Conservation (phyloP, 2,888 invertebrate species). For the Ophion ventricosus region DNA sequence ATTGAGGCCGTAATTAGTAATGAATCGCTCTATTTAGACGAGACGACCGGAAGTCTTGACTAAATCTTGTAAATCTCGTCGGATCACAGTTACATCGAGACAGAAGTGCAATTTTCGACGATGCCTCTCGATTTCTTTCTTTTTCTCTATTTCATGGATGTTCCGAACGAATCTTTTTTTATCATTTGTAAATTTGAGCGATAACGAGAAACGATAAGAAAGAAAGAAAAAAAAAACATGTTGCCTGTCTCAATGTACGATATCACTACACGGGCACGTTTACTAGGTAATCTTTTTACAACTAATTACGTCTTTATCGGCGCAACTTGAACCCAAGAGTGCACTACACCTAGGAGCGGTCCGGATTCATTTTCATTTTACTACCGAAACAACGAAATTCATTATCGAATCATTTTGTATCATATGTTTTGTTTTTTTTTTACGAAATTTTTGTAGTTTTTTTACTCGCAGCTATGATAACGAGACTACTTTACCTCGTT, state of each 20-base stretch:
- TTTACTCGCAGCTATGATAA: not conserved
- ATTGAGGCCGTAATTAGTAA: slow-evolving; percentile 30
- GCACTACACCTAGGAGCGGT: slow-evolving; percentile 70
- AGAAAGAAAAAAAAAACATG: slow-evolving; percentile 50
- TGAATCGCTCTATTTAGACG: slow-evolving; percentile 60
- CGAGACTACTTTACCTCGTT: not conserved
- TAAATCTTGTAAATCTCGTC: slow-evolving; percentile 57
- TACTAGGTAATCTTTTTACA: slow-evolving; percentile 75
- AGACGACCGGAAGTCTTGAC: slow-evolving; percentile 59
- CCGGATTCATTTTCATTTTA: not conserved
- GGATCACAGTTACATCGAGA: slow-evolving; percentile 52
- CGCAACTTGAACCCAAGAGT: slow-evolving; percentile 79
- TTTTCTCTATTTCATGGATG: slow-evolving; percentile 33
- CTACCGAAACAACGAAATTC: not conserved
- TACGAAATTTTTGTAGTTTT: not conserved
- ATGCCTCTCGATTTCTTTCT: slow-evolving; percentile 10
- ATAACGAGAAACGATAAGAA: slow-evolving; percentile 28
- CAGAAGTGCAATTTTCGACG: slow-evolving; percentile 31
- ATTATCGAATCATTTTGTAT: slow-evolving; percentile 16
- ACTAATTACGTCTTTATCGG: slow-evolving; percentile 71
- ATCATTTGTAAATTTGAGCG: slow-evolving; percentile 19
- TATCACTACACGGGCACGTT: slow-evolving; percentile 67
- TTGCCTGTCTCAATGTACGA: slow-evolving; percentile 71
- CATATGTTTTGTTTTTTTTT: not conserved
- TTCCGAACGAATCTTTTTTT: slow-evolving; percentile 52